Evolutionary conservation across 2,888 invertebrate species (phyloP).

Genomic region (Flabesymbios commensalis): DNA sequence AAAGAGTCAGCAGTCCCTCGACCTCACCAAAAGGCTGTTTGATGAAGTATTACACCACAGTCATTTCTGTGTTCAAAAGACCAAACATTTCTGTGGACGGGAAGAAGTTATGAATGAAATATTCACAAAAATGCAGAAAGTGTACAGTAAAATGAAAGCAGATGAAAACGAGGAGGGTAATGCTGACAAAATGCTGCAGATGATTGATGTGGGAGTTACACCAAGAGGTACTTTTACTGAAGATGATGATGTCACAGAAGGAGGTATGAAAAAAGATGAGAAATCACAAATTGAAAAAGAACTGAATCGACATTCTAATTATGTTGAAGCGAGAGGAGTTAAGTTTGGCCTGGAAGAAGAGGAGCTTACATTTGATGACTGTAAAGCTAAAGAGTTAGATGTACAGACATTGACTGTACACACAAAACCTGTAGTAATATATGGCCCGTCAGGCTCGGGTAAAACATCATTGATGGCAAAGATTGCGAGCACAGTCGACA

Average conservation of each 20-base stretch:
- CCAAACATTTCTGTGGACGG: constrained; percentile 9
- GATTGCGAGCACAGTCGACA: constrained; percentile 32
- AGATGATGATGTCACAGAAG: constrained; percentile 6
- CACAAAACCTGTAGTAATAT: constrained; percentile 40
- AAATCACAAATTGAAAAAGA: background rate
- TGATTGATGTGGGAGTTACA: background rate
- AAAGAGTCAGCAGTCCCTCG: background rate
- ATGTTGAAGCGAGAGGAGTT: background rate
- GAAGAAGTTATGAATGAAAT: constrained; percentile 7
- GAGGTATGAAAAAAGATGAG: background rate
- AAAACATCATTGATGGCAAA: constrained; percentile 50
- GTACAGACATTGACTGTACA: constrained; percentile 1
- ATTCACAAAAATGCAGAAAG: constrained; percentile 6
- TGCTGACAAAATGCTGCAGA: background rate
- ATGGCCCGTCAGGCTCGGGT: constrained; percentile 49
- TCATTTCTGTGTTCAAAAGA: constrained; percentile 3
- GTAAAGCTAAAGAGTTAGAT: background rate
- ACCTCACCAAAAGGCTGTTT: background rate
- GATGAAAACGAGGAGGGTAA: constrained; percentile 8
- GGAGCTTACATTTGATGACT: background rate
- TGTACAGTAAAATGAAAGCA: background rate
- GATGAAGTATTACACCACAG: constrained; percentile 17
- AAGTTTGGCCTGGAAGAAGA: constrained; percentile 6
- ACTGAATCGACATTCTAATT: background rate
- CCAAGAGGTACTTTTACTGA: background rate